phyloP scores from a whole-genome alignment of 1,140 invertebrate genomes.

The Cherax quadricarinatus region DNA sequence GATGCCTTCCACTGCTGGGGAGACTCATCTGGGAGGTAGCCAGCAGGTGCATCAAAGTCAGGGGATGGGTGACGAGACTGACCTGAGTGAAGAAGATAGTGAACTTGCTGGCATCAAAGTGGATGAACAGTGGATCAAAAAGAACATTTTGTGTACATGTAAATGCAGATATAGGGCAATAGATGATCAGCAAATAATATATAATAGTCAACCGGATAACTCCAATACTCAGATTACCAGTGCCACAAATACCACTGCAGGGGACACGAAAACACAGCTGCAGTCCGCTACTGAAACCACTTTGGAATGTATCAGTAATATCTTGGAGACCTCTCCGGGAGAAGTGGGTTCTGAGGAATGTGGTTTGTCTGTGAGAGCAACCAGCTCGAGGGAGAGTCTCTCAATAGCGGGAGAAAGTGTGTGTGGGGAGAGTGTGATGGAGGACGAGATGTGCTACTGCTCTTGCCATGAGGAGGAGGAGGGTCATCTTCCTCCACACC shows the following conservation, averaged over 20 bases:
- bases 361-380: not conserved
- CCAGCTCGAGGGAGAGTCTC: not conserved
- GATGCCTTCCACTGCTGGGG: not conserved
- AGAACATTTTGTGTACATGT: conserved; percentile 64
- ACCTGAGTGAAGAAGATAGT: not conserved
- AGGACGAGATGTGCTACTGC: conserved; percentile 28
- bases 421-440: not conserved
- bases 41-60: not conserved
- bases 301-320: not conserved
- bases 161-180: conserved; percentile 1
- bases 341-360: not conserved
- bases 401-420: not conserved
- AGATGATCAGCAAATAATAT: not conserved
- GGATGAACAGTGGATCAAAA: conserved; percentile 64
- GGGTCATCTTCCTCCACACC: conserved; percentile 6
- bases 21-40: not conserved
- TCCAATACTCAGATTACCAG: too few species aligned
- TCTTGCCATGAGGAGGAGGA: conserved; percentile 40
- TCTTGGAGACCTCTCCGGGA: not conserved
- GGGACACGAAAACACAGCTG: not conserved
- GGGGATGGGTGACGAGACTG: not conserved
- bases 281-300: not conserved
- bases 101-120: not conserved
- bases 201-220: too few species aligned
- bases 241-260: not conserved